Conservation (phyloP, 1,140 invertebrate genomes). For the Eumaeus atala region DNA sequence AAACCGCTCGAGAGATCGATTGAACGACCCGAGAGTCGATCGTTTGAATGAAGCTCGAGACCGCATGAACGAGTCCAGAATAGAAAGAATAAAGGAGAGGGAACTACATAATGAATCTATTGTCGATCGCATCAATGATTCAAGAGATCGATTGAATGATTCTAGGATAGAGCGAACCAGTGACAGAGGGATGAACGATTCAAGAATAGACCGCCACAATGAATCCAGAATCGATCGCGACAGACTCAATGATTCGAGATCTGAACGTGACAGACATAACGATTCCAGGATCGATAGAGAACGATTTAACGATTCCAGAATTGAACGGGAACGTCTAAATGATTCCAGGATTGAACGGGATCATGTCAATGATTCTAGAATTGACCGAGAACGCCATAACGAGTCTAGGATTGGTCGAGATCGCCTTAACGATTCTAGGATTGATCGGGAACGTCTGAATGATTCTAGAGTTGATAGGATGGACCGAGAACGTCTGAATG, state of each 20-base stretch:
- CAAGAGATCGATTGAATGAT: conserved; percentile 35
- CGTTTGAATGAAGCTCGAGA: conserved; percentile 30
- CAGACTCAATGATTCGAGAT: conserved; percentile 27
- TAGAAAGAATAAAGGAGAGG: conserved; percentile 24
- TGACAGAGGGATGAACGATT: conserved; percentile 29
- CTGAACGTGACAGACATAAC: conserved; percentile 28
- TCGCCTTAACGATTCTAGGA: conserved; percentile 28
- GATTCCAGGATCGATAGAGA: conserved; percentile 32
- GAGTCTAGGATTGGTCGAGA: conserved; percentile 28
- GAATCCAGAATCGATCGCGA: conserved; percentile 30
- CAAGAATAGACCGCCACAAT: conserved; percentile 27
- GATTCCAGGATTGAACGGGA: conserved; percentile 32
- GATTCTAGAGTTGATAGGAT: conserved; percentile 26
- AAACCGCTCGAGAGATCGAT: conserved; percentile 26
- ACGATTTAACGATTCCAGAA: conserved; percentile 29
- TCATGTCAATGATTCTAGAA: conserved; percentile 25
- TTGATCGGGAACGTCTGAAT: conserved; percentile 31
- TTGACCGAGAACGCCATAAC: conserved; percentile 19
- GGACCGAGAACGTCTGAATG: conserved; percentile 27
- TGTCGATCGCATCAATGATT: conserved; percentile 29
- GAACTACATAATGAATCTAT: conserved; percentile 36
- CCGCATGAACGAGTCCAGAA: conserved; percentile 28
- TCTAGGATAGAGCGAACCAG: conserved; percentile 21
- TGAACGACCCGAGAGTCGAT: conserved; percentile 32
- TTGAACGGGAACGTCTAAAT: conserved; percentile 28